Conservation (phyloP, 2,888 invertebrate species). For the Drosophila acutilabella region DNA sequence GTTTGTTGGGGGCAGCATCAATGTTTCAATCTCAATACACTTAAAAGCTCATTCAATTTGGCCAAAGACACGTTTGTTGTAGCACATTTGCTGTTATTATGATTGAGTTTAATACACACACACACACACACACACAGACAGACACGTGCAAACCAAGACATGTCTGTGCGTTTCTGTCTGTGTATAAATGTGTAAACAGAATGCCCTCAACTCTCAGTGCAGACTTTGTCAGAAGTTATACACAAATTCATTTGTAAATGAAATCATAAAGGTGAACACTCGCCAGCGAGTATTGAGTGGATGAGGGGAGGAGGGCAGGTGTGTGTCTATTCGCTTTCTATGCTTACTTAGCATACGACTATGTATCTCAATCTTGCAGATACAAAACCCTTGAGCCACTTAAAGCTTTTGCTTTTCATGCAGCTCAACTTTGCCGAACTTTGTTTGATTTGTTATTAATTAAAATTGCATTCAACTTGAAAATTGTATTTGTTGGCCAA, state of each 20-base stretch:
- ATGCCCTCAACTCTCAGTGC: slow-evolving; percentile 26
- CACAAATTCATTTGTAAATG: slow-evolving; percentile 75
- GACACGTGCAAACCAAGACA: slow-evolving; percentile 19
- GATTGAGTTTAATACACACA: slow-evolving; percentile 60
- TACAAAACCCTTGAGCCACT: slow-evolving; percentile 48
- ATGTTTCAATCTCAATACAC: slow-evolving; percentile 57
- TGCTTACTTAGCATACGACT: slow-evolving; percentile 40
- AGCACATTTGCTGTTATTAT: slow-evolving; percentile 72
- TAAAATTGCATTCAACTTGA: slow-evolving; percentile 81
- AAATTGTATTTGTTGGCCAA: slow-evolving; percentile 72
- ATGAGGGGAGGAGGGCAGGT: not conserved
- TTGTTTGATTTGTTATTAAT: slow-evolving; percentile 81
- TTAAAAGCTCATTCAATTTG: slow-evolving; percentile 78
- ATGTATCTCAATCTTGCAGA: slow-evolving; percentile 39
- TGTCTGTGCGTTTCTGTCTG: slow-evolving; percentile 5
- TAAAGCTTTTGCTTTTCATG: slow-evolving; percentile 62
- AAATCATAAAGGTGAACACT: slow-evolving; percentile 73
- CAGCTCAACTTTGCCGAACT: slow-evolving; percentile 63
- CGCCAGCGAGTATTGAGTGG: not conserved
- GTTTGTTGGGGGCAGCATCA: slow-evolving; percentile 9
- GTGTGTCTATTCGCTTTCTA: slow-evolving; percentile 8
- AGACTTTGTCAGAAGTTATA: slow-evolving; percentile 29
- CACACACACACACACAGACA: slow-evolving; percentile 12
- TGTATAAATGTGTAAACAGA: slow-evolving; percentile 43
- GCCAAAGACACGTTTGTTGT: slow-evolving; percentile 67